phyloP scores from a whole-genome alignment of 1,140 invertebrate species.

The Mylabris phalerata region DNA sequence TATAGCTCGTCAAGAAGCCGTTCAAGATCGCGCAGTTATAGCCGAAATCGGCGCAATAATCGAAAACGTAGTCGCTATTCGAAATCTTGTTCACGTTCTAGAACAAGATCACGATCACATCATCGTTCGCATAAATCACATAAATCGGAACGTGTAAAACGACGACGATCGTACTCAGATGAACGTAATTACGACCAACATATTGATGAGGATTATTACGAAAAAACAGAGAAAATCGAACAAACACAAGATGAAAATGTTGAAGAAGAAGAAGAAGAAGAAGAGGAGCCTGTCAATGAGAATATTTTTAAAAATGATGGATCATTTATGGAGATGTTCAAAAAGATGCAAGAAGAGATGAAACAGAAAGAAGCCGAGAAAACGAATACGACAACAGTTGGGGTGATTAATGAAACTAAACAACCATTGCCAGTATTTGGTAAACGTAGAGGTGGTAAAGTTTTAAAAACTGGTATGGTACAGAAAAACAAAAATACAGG shows the following conservation, averaged over 20 bases:
- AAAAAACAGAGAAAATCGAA: constrained; percentile 10
- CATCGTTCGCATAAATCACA: constrained; percentile 38
- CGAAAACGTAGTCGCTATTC: neutral
- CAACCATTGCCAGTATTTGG: constrained; percentile 64
- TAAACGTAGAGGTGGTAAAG: constrained; percentile 75
- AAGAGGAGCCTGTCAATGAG: constrained; percentile 39
- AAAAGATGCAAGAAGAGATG: constrained; percentile 71
- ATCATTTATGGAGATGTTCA: constrained; percentile 83
- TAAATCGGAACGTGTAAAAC: constrained; percentile 30
- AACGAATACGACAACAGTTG: neutral
- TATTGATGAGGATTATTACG: constrained; percentile 7
- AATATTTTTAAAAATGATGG: constrained; percentile 78
- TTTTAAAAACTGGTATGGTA: constrained; percentile 82
- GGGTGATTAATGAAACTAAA: constrained; percentile 14
- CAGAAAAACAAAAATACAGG: constrained; percentile 70
- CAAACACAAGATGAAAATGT: constrained; percentile 30
- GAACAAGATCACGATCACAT: constrained; percentile 29
- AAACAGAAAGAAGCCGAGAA: constrained; percentile 31
- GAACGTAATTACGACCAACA: constrained; percentile 5
- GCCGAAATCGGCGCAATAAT: neutral
- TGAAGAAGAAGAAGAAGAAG: constrained; percentile 30
- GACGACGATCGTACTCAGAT: constrained; percentile 33
- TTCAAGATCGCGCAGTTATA: constrained; percentile 9
- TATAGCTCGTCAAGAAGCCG: constrained; percentile 16
- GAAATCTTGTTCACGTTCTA: constrained; percentile 25